Evolutionary conservation across 2,797 vertebrate species (phyloP), one percentile per base, ranked within the genome.

Genomic region (Salmo trutta): DNA sequence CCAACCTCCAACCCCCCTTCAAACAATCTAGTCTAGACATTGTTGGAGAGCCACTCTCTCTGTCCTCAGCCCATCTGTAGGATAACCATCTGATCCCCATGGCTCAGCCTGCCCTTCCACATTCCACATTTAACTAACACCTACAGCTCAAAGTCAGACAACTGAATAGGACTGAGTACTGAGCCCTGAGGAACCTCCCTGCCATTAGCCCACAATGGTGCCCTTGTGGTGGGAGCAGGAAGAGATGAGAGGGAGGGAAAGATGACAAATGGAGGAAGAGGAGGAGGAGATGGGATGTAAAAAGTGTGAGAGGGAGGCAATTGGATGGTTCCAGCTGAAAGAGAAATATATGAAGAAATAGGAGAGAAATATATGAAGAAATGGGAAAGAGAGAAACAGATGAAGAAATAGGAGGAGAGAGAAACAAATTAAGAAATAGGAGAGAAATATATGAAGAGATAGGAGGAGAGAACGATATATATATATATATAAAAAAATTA

Each of bases 61-160:
- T 78, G 75, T 64, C 74, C 74, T 68, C 1, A 67, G 71, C 66
- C 66, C 16, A 73, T 84, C 62, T 81, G 59, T 79, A 74, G 73
- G 82, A 85, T 82, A 78, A 73, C 56, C 71, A 87, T 88, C 78
- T 66, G 66, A 83, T 78, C 67, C 64, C 64, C 65, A 80, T 52
- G 10, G 66, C 78, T 78, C 76, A 67, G 82, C 51, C 66, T 79
- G 81, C 87, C 81, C 75, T 73, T 76, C 62, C 53, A 76, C 86
- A 88, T 85, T 86, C 79, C 84, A 81, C 56, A 59, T 59, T 16
- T n/a, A 72, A 86, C 80, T 24, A 64, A 87, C 79, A 88, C 81
- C 86, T 86, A 82, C 83, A 4, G 78, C 84, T 33, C 74, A 21
- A 78, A 81, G 83, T 33, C 73, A 29, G 79, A 80, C 54, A 51